Conservation (phyloP, 2,797 vertebrate genomes). For the Acrossocheilus fasciatus region DNA sequence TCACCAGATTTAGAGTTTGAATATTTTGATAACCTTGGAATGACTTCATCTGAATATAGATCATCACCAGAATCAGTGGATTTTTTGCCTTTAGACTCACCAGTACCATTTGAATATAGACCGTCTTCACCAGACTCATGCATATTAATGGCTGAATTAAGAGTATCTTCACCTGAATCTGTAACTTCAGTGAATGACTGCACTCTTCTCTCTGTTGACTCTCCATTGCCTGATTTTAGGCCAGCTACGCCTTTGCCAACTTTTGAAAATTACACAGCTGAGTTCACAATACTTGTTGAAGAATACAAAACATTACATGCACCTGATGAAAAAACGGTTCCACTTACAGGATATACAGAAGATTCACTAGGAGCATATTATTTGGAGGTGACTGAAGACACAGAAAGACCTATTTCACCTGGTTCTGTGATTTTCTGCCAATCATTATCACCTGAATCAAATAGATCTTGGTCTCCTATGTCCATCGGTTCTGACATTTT, state of each 20-base stretch:
- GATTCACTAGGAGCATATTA: conserved; percentile 66
- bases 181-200: conserved; percentile 66
- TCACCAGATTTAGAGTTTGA: conserved; percentile 59
- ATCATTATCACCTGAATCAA: conserved; percentile 60
- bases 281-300: conserved; percentile 33
- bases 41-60: conserved; percentile 48
- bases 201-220: conserved; percentile 66
- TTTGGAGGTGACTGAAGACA: conserved; percentile 71
- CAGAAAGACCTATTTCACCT: conserved; percentile 69
- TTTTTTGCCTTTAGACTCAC: conserved; percentile 63
- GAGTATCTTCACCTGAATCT: conserved; percentile 70
- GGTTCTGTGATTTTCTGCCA: conserved; percentile 58
- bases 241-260: conserved; percentile 60
- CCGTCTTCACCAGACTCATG: conserved; percentile 46
- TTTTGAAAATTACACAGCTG: conserved; percentile 38
- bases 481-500: conserved; percentile 66
- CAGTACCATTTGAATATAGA: conserved; percentile 53
- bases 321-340: neutral
- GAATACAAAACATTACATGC: conserved; percentile 10
- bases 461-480: conserved; percentile 63
- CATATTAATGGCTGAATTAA: conserved; percentile 61
- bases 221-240: conserved; percentile 65
- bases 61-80: conserved; percentile 60
- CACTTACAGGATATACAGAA: conserved; percentile 30
- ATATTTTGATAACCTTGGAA: conserved; percentile 44